Evolutionary conservation across 2,113 vertebrate genomes (phyloP).

Genomic region (Cyanistes caeruleus): DNA sequence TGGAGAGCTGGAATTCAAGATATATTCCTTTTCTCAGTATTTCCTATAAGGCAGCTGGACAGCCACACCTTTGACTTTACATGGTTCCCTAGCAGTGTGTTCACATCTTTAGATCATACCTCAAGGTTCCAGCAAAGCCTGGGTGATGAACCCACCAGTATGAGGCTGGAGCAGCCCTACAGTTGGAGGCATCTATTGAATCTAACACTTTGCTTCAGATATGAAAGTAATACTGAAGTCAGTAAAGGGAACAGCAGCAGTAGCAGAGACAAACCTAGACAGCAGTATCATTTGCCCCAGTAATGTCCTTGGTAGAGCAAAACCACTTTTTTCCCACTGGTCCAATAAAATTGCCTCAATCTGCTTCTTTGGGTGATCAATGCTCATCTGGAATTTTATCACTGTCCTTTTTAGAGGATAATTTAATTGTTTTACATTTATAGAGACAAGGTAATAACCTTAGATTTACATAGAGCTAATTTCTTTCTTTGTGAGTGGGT

Average conservation of each 20-base stretch:
- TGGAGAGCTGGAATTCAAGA: neutral
- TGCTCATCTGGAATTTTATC: constrained; percentile 54
- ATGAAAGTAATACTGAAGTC: neutral
- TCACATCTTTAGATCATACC: neutral
- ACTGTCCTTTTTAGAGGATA: constrained; percentile 55
- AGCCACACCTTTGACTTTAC: neutral
- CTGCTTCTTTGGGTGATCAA: constrained; percentile 9
- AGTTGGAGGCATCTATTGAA: neutral
- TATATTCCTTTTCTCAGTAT: neutral
- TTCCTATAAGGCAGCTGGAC: neutral
- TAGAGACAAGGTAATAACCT: constrained; percentile 46
- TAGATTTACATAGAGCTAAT: constrained; percentile 59
- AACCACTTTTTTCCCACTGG: neutral
- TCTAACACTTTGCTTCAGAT: neutral
- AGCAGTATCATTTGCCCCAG: neutral
- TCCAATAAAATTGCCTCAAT: constrained; percentile 12
- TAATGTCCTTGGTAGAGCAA: neutral
- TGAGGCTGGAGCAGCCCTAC: neutral
- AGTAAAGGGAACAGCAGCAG: neutral
- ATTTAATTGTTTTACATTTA: constrained; percentile 46
- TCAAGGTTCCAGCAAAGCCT: neutral
- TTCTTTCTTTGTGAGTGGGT: constrained; percentile 53
- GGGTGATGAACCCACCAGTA: neutral
- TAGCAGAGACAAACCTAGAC: neutral
- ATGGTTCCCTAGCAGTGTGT: neutral